A percentile compares a stretch with the other conserved stretches of the same genome.
These are phyloP conservation scores for Saguinus imperator DNA, from an alignment of 2,113 vertebrate genomes.

Conservation along the genomic window DNA sequence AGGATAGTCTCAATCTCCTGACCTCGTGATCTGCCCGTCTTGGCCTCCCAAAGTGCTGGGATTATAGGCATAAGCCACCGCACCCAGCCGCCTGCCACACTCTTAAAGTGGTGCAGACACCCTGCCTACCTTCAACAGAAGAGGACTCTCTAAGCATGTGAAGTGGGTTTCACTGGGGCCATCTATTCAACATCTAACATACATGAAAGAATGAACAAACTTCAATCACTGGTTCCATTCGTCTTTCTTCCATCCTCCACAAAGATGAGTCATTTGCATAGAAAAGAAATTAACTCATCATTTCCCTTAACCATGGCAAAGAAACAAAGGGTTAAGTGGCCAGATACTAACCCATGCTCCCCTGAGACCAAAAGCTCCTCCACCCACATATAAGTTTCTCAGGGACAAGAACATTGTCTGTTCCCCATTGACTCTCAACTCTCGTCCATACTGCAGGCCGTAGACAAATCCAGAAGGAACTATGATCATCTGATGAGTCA, in stretches of 20 bases:
- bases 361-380: not conserved
- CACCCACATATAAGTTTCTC: not conserved
- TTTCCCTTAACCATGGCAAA: not conserved
- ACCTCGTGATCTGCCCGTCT: too few relatives aligned
- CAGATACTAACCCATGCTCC: not conserved
- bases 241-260: not conserved
- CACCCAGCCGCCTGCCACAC: not conserved
- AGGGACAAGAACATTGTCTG: not conserved
- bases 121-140: not conserved
- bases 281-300: not conserved
- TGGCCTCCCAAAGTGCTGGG: too few relatives aligned
- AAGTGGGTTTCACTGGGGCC: not conserved
- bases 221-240: not conserved
- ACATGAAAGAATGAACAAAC: not conserved
- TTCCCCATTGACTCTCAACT: not conserved
- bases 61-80: not conserved
- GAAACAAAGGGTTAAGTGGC: not conserved
- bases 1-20: too few relatives aligned
- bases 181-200: not conserved
- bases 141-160: fast-evolving
- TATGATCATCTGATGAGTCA: slow-evolving; percentile 32
- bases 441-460: not conserved
- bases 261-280: not conserved
- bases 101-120: not conserved
- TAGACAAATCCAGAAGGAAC: not conserved